Percentiles rank a stretch among this genome's conserved stretches.
Evolutionary conservation across 1,140 invertebrate genomes (phyloP).

Genomic region (Gryon sp.): DNA sequence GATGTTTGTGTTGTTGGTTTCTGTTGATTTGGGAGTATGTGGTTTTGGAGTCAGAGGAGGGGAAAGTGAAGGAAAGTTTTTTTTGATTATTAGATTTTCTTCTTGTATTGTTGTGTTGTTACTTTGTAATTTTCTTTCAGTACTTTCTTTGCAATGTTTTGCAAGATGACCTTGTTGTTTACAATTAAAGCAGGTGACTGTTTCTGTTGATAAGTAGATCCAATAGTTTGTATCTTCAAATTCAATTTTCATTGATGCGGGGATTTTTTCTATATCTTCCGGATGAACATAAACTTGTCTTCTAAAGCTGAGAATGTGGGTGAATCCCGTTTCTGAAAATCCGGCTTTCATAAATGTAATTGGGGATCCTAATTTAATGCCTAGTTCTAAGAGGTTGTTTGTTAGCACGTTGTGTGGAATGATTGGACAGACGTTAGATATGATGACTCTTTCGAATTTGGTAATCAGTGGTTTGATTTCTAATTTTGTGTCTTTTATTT

Average conservation of each 20-base stretch:
- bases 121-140: neutral
- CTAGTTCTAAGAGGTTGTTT: neutral
- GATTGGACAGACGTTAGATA: neutral
- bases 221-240: neutral
- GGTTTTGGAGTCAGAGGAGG: no score
- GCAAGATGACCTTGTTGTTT: slow-evolving; percentile 6
- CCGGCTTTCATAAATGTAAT: neutral
- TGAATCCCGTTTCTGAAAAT: neutral
- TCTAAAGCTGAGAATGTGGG: slow-evolving; percentile 13
- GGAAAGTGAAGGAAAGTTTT: no score
- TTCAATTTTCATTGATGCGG: neutral
- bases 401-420: neutral
- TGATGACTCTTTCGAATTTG: neutral
- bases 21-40: no score
- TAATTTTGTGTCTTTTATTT: neutral
- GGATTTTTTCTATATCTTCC: slow-evolving; percentile 6
- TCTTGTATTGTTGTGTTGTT: neutral
- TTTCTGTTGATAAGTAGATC: neutral
- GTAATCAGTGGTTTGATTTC: slow-evolving; percentile 7
- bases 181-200: neutral
- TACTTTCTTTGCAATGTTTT: neutral
- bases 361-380: neutral
- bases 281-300: slow-evolving; percentile 9
- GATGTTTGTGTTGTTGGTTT: no score
- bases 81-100: neutral